Percentiles rank a stretch among this genome's conserved stretches.
These are phyloP conservation scores for Galaxias olidus DNA, from an alignment of 2,797 vertebrate genomes.

Conservation along the genomic window DNA sequence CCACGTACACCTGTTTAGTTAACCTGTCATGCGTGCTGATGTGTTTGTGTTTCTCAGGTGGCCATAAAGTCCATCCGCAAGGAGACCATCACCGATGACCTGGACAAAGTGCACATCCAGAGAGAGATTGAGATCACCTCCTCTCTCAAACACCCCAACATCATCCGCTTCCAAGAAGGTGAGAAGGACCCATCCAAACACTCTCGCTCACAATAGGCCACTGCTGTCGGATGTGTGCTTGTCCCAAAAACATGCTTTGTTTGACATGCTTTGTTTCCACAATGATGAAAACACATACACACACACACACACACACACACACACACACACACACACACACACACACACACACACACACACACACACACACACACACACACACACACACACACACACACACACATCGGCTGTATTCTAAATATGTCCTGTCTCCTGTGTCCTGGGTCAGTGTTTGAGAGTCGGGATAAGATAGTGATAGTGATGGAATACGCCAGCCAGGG, in stretches of 20 bases:
- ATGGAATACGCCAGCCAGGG: constrained; percentile 83
- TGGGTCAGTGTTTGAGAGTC: constrained; percentile 79
- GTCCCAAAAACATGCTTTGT: too few relatives aligned
- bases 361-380: background rate
- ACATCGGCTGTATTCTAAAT: background rate
- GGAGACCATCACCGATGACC: constrained; percentile 73
- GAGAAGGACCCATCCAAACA: constrained; percentile 22
- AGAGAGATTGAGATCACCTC: constrained; percentile 83
- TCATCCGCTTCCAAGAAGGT: constrained; percentile 81
- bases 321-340: background rate
- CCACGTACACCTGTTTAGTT: background rate
- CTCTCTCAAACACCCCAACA: constrained; percentile 74
- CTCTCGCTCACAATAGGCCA: background rate
- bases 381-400: background rate
- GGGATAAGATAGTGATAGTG: constrained; percentile 84
- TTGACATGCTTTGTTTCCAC: background rate
- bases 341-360: background rate
- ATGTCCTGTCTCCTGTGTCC: constrained; percentile 15
- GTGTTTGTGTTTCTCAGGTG: constrained; percentile 60
- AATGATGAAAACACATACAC: background rate
- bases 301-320: too few relatives aligned
- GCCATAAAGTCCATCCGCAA: constrained; percentile 83
- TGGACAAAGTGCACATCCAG: constrained; percentile 80
- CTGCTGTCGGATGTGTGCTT: background rate
- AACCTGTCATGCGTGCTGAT: background rate